These are phyloP conservation scores for Pluvialis apricaria DNA, from an alignment of 2,113 vertebrate genomes.

Conservation along the genomic window DNA sequence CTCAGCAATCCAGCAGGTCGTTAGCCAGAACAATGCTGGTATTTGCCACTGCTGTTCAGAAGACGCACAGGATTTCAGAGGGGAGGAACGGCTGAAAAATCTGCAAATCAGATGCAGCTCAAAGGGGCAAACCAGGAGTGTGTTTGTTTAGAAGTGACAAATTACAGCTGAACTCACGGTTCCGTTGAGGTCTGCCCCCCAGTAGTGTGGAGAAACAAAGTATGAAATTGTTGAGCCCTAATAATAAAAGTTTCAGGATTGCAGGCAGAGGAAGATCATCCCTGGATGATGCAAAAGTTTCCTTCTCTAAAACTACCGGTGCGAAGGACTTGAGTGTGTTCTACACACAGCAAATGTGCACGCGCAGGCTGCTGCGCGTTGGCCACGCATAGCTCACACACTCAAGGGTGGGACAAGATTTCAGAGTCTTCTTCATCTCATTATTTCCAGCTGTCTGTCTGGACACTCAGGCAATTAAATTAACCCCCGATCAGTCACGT, in stretches of 20 bases:
- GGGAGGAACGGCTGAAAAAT: not conserved
- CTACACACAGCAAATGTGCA: not conserved
- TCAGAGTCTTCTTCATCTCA: not conserved
- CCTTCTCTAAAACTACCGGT: fast-evolving
- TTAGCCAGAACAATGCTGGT: not conserved
- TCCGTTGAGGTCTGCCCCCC: not conserved
- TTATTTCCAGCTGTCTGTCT: not conserved
- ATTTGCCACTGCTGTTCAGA: not conserved
- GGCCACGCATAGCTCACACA: fast-evolving
- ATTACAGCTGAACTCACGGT: fast-evolving
- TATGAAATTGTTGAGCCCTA: fast-evolving
- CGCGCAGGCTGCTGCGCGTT: not conserved
- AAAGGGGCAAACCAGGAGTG: not conserved
- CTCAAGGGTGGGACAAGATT: not conserved
- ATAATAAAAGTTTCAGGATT: fast-evolving
- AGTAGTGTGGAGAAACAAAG: fast-evolving
- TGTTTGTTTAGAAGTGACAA: not conserved
- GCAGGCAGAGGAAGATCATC: not conserved
- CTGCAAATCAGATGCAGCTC: not conserved
- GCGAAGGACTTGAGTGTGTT: not conserved
- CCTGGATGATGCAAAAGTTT: not conserved
- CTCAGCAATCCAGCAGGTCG: not conserved
- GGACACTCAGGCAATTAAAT: not conserved
- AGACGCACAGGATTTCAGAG: not conserved
- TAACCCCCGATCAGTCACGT: not conserved